phyloP scores from a whole-genome alignment of 2,113 vertebrate species.

The Rutilus rutilus region DNA sequence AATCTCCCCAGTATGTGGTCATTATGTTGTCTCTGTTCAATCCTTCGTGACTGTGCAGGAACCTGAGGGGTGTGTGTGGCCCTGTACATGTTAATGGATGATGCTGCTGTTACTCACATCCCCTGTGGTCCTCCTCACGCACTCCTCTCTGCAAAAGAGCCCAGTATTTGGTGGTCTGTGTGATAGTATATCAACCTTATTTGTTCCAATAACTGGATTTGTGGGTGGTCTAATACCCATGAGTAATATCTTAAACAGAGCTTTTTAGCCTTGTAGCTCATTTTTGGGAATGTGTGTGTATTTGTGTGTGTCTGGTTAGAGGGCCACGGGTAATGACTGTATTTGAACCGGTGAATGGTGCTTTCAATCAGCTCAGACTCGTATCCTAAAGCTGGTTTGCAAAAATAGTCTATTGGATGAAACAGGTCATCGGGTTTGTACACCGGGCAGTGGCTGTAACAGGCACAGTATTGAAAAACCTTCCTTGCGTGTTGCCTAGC shows the following conservation, averaged over 20 bases:
- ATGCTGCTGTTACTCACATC: conserved; percentile 30
- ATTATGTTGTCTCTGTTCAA: background rate
- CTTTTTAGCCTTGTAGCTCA: conserved; percentile 34
- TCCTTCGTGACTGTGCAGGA: background rate
- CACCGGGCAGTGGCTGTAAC: background rate
- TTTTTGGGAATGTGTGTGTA: conserved; percentile 19
- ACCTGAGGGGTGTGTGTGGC: background rate
- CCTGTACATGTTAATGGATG: conserved; percentile 30
- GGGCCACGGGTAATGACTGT: background rate
- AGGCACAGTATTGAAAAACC: background rate
- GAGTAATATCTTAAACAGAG: conserved; percentile 31
- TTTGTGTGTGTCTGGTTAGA: conserved; percentile 6
- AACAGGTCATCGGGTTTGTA: conserved; percentile 17
- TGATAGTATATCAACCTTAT: conserved; percentile 21
- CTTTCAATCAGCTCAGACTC: background rate
- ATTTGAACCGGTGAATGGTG: conserved; percentile 23
- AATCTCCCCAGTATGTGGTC: background rate
- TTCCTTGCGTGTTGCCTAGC: background rate
- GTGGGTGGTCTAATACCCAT: conserved; percentile 26
- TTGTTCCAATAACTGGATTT: conserved; percentile 30
- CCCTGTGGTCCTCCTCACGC: conserved; percentile 3
- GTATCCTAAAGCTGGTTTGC: conserved; percentile 1
- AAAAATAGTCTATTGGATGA: background rate
- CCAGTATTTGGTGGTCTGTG: conserved; percentile 26
- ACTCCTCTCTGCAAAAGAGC: background rate